phyloP scores from a whole-genome alignment of 2,113 vertebrate species.

The Aviceda subcristata region DNA sequence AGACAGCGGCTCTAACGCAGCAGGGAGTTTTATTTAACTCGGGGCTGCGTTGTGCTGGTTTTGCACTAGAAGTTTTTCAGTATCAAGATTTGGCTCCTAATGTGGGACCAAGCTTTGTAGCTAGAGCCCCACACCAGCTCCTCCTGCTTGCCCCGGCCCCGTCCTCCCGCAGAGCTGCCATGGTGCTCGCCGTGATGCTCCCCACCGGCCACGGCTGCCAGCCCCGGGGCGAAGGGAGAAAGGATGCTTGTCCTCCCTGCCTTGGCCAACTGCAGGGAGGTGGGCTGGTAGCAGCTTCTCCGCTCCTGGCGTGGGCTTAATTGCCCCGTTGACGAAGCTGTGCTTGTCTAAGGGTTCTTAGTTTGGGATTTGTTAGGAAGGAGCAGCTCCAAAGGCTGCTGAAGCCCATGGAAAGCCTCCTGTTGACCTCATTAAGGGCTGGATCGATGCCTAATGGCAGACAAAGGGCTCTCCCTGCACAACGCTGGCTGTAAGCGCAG shows the following conservation, averaged over 20 bases:
- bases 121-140: background rate
- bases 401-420: background rate
- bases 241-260: background rate
- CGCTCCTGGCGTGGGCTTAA: background rate
- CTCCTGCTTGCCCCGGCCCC: rapidly evolving
- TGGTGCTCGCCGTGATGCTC: background rate
- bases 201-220: rapidly evolving
- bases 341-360: background rate
- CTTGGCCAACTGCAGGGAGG: background rate
- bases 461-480: background rate
- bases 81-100: background rate
- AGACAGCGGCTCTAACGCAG: rapidly evolving
- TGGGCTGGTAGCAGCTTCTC: background rate
- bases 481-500: background rate
- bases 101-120: background rate
- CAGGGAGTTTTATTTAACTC: background rate
- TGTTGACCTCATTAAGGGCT: background rate
- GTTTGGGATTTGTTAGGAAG: background rate
- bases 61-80: background rate
- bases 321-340: background rate
- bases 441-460: background rate
- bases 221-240: background rate
- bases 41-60: background rate
- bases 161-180: background rate
- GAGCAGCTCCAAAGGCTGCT: background rate